Conservation (phyloP, 2,888 invertebrate genomes). For the Fissipunctia ypsillon region DNA sequence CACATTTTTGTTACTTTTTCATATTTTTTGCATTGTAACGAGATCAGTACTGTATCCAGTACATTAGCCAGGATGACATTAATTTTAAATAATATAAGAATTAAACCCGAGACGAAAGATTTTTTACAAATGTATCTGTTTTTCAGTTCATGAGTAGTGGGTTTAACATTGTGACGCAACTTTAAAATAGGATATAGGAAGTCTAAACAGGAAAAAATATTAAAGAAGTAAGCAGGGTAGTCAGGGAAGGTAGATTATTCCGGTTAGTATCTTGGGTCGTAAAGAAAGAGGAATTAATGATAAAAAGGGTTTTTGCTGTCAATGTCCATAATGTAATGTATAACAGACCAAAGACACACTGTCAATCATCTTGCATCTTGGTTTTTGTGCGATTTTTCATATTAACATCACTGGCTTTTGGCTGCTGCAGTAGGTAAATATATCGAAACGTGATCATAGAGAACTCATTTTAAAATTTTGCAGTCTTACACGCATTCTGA, state of each 20-base stretch:
- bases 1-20: conserved; percentile 34
- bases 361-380: conserved; percentile 20
- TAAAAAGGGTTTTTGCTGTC: not conserved
- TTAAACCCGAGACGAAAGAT: conserved; percentile 10
- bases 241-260: not conserved
- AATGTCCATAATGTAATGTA: not conserved
- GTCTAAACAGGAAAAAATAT: not conserved
- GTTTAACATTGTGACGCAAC: not conserved
- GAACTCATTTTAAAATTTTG: not conserved
- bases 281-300: not conserved
- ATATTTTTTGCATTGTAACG: conserved; percentile 51
- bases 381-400: not conserved
- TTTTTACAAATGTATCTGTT: conserved; percentile 36
- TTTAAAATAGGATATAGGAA: not conserved
- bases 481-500: not conserved
- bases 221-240: not conserved
- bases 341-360: conserved; percentile 23
- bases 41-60: conserved; percentile 48
- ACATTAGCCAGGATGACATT: conserved; percentile 38
- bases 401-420: conserved; percentile 48
- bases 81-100: conserved; percentile 2
- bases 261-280: not conserved
- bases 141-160: not conserved
- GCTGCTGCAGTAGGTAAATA: conserved; percentile 44
- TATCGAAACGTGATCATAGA: conserved; percentile 56